These are phyloP conservation scores for Ifrita kowaldi DNA, from an alignment of 2,113 vertebrate species.

Conservation along the genomic window DNA sequence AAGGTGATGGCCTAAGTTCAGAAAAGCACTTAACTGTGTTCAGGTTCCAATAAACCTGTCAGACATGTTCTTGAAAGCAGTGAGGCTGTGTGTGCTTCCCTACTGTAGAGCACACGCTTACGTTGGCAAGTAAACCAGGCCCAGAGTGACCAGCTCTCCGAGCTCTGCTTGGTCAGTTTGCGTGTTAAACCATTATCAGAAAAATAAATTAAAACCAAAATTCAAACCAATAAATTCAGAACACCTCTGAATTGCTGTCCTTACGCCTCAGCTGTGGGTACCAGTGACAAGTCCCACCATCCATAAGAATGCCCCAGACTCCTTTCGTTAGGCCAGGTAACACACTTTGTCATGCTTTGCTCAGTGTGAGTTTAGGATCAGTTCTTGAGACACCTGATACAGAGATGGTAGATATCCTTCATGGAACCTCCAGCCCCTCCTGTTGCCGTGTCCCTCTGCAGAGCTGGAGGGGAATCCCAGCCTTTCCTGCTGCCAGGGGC, in stretches of 20 bases:
- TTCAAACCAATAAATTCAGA: background rate
- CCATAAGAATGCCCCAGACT: background rate
- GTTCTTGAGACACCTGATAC: background rate
- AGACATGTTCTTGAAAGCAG: background rate
- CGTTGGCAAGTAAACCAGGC: background rate
- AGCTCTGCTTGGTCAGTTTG: background rate
- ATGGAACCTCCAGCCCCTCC: background rate
- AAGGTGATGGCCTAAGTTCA: background rate
- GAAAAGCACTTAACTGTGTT: conserved; percentile 8
- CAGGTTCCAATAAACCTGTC: background rate
- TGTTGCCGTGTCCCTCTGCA: fast-evolving
- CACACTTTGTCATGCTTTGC: background rate
- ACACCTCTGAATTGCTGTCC: background rate
- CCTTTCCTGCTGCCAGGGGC: background rate
- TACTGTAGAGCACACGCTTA: background rate
- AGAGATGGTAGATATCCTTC: background rate
- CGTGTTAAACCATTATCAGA: background rate
- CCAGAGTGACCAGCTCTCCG: conserved; percentile 30
- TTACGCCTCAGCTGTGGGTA: background rate
- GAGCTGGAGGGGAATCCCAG: background rate
- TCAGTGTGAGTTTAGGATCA: background rate
- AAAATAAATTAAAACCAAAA: background rate
- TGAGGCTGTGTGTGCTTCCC: background rate
- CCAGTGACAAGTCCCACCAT: background rate
- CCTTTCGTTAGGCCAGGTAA: background rate